Evolutionary conservation across 2,888 invertebrate species (phyloP).

Genomic region (Sinelater perroti): DNA sequence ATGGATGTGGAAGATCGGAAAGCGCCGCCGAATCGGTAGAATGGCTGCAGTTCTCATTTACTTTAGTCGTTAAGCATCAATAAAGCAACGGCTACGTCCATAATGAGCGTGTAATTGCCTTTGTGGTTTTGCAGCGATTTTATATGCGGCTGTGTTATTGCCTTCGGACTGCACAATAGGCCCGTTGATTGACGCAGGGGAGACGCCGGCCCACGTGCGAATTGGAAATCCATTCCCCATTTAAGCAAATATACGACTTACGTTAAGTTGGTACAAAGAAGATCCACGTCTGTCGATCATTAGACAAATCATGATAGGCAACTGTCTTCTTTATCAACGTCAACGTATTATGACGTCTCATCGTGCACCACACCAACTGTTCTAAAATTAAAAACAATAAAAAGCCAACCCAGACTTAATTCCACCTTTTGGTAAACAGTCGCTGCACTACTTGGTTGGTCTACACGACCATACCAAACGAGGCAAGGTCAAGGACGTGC

Average conservation of each 20-base stretch:
- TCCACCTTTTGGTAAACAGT: neutral
- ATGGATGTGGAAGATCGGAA: neutral
- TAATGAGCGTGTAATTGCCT: slow-evolving; percentile 25
- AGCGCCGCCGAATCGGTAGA: neutral
- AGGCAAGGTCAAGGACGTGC: too few relatives aligned
- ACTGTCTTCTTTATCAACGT: too few relatives aligned
- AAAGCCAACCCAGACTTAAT: too few relatives aligned
- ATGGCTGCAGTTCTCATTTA: neutral
- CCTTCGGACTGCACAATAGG: slow-evolving; percentile 16
- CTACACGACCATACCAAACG: too few relatives aligned
- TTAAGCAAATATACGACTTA: too few relatives aligned
- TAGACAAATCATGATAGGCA: too few relatives aligned
- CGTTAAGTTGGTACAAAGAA: neutral
- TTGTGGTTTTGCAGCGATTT: slow-evolving; percentile 22
- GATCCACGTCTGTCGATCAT: too few relatives aligned
- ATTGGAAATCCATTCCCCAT: neutral
- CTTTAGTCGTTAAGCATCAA: slow-evolving; percentile 5
- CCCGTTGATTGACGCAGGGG: slow-evolving; percentile 14
- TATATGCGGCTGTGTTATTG: slow-evolving; percentile 22
- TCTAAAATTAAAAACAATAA: too few relatives aligned
- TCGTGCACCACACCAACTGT: too few relatives aligned
- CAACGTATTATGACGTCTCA: too few relatives aligned
- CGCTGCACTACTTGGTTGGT: too few relatives aligned
- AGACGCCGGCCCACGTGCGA: slow-evolving; percentile 1
- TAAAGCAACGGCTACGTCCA: slow-evolving; percentile 15